Base-by-base conservation (phyloP, 2,113 vertebrate genomes). In the Tursiops truncatus region DNA sequence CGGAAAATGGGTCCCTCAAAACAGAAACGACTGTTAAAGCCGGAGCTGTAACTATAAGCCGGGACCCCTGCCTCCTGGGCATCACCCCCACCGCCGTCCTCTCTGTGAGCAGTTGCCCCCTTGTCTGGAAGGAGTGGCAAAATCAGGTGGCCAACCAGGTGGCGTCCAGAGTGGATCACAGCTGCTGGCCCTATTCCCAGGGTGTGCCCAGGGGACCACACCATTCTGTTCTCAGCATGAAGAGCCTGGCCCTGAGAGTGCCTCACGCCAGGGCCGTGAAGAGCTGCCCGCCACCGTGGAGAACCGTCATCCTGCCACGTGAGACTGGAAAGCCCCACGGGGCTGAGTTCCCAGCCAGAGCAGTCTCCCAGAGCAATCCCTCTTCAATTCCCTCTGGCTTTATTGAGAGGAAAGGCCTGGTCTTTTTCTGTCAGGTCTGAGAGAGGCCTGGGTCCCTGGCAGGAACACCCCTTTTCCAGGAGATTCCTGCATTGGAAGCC, bases 221-320 rank as follows among this genome's bases (percentile, higher is more conserved):
- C 12, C 2, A 9, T 41, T 33, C 70, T 17, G 15, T 56, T 74
- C 41, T 91, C 60, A 18, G 36, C 1, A 0, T n/a, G 23, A 73
- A 53, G 38, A 21, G 4, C 68, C 73, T 41, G 14, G 44, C 12
- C 47, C 50, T 2, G 1, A 63, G 67, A 36, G 13, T 17, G 2
- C 38, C 28, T 62, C 26, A 41, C 36, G 14, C 63, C 41, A 20
- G 26, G 38, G n/a, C 50, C 47, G 1, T 1, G 2, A 3, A 20
- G 58, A 68, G 47, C 26, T 68, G 15, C 47, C 18, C 33, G 25
- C 63, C 3, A 1, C 58, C 31, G 33, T 3, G 0, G 38, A 86
- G 53, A 93, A 65, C 65, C n/a, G 10, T 47, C 38, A 41, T 36
- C 58, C 67, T 83, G 56, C 56, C 67, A 1, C 0, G 1, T 36